Conservation (phyloP, 2,888 invertebrate species). For the Euphydryas editha region DNA sequence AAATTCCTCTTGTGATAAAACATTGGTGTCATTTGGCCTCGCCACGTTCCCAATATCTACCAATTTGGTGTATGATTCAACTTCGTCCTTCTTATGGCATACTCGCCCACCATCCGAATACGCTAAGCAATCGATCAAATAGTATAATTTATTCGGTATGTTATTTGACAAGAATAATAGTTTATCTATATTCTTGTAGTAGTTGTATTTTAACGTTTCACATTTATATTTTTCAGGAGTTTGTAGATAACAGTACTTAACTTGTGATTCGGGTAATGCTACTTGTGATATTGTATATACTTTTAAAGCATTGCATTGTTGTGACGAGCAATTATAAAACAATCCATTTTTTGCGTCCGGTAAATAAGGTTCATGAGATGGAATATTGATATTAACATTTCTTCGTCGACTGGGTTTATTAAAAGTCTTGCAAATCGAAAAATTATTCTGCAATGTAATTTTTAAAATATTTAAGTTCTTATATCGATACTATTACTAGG, state of each 20-base stretch:
- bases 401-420: constrained; percentile 50
- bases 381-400: constrained; percentile 47
- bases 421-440: constrained; percentile 55
- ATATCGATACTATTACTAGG: too few species aligned
- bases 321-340: constrained; percentile 61
- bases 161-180: constrained; percentile 62
- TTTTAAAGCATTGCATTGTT: constrained; percentile 54
- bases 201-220: constrained; percentile 61
- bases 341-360: constrained; percentile 55
- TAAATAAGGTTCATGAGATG: constrained; percentile 71
- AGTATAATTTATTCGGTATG: constrained; percentile 62
- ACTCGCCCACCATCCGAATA: constrained; percentile 65
- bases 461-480: not conserved
- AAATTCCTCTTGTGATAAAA: constrained; percentile 72
- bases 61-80: constrained; percentile 58
- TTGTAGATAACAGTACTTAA: constrained; percentile 59
- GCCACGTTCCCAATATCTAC: constrained; percentile 64
- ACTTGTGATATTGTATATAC: constrained; percentile 64
- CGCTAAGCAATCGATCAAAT: constrained; percentile 70
- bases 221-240: constrained; percentile 53
- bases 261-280: constrained; percentile 49
- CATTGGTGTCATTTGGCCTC: constrained; percentile 59
- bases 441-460: constrained; percentile 55
- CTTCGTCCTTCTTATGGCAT: constrained; percentile 62
- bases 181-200: constrained; percentile 70